Base-by-base conservation (phyloP, 2,113 vertebrate genomes). In the Hylia prasina region DNA sequence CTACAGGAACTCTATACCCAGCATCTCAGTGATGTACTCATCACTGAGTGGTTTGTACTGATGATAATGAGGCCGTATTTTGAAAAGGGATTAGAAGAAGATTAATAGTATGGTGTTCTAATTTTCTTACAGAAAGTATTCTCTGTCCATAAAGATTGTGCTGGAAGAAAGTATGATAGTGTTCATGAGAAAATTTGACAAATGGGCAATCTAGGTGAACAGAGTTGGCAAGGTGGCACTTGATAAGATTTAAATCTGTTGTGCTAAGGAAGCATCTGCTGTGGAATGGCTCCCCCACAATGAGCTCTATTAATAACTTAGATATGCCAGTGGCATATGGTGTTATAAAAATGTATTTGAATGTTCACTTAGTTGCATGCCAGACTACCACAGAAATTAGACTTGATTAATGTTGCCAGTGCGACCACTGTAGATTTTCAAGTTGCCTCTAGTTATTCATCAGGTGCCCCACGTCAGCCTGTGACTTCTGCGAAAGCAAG, bases 191-290 rank as follows among this genome's bases (percentile, higher is more conserved):
- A 91, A 91, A 76, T 37, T 53, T 87, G 78, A 95, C 44, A 82
- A 93, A 90, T 53, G 17, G 28, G 14, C 15, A 37, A 79, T 69
- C 65, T 93, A 85, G 75, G 84, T 87, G 63, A 93, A 30, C 48
- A 60, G 48, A 85, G 73, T 30, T 91, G 73, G 69, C 90, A 93
- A 91, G 53, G 61, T 82, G 44, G 65, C 16, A 71, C 85, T 87
- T 68, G 84, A 51, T 48, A 93, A 94, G 78, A 91, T 94, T 97
- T 95, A 96, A 93, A 76, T 91, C 84, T 97, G 84, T 91, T 91
- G 82, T 85, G 61, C 57, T 85, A 85, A 94, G 78, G 45, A 95
- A 90, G 90, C 87, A 93, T 95, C 92, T 95, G 92, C 61, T 91
- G 45, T 63, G 70, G 37, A 87, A 81, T 31, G 51, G 35, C 37